Evolutionary conservation across 2,888 invertebrate species (phyloP), one percentile per base, ranked within the genome.

Genomic region (Rhaphigaster nebulosa): DNA sequence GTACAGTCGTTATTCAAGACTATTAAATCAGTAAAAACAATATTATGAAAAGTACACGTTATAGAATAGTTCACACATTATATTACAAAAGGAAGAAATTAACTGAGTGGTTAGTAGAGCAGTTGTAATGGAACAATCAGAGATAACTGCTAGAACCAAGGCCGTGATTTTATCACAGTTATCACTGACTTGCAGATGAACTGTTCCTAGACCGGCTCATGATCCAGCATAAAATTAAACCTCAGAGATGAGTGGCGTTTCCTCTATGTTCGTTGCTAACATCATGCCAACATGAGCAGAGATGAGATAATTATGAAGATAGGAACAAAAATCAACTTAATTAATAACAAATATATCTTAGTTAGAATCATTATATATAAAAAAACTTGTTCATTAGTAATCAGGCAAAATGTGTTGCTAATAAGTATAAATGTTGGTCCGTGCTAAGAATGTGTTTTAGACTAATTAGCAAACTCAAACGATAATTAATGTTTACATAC

Each of bases 181-280:
- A 76, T 76, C 70, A 76, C 70, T 76, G 70, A 76, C 70, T 76
- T 76, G 70, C 70, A 76, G 70, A 76, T 76, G 70, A 76, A 76
- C 70, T 76, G 70, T 76, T 76, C 70, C 34, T 20, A 13, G 70
- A 76, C 20, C 70, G 70, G 70, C 70, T 38, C 70, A 76, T 76
- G 70, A 76, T 76, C 34, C 70, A 2, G 70, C 70, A 76, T 76
- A 76, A 76, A 3, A 76, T 76, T 76, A 76, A 76, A 10, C 23
- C 29, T 76, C 20, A 20, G 8, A 20, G 34, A 34, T 76, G 70
- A 38, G 38, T 76, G 70, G 38, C 70, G 70, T 76, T 76, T 76
- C 70, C 70, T 76, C 20, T 8, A 6, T 38, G 34, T 76, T 76
- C 34, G 5, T 34, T 18, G 65, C 29, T 29, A 65, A 65, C 65